phyloP scores from a whole-genome alignment of 2,113 vertebrate genomes.

The Empidonax alnorum region DNA sequence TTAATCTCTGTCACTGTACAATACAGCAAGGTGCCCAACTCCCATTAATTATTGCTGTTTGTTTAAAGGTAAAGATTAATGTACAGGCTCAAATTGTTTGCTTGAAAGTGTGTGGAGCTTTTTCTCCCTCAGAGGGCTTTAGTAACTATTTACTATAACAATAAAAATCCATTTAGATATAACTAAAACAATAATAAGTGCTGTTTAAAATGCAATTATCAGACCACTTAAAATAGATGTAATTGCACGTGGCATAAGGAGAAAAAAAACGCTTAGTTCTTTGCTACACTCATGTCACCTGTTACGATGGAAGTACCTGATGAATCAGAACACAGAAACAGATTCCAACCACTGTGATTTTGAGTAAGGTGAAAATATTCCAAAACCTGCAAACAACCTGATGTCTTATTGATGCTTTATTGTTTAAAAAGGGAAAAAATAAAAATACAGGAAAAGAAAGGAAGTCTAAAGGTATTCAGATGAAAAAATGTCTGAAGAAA shows the following conservation, averaged over 20 bases:
- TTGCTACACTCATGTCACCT: not conserved
- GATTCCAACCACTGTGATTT: conserved; percentile 19
- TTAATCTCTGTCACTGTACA: conserved; percentile 54
- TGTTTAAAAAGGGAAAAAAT: conserved; percentile 9
- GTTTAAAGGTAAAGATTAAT: conserved; percentile 42
- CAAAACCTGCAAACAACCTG: not conserved
- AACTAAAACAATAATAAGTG: conserved; percentile 41
- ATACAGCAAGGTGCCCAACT: conserved; percentile 37
- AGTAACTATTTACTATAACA: conserved; percentile 3
- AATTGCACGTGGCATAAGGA: conserved; percentile 50
- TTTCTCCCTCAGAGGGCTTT: not conserved
- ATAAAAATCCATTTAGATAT: conserved; percentile 28
- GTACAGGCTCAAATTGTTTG: not conserved
- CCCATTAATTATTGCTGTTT: conserved; percentile 27
- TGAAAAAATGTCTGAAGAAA: not conserved
- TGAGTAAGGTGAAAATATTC: conserved; percentile 28
- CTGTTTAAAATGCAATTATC: conserved; percentile 55
- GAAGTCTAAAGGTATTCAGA: not conserved
- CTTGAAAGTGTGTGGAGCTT: not conserved
- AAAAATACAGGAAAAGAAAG: not conserved
- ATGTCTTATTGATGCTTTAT: conserved; percentile 30
- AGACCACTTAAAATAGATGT: conserved; percentile 40
- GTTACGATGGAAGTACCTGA: not conserved
- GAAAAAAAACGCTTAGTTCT: not conserved
- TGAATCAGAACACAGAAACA: conserved; percentile 35